These are phyloP conservation scores for Entomobrya multifasciata DNA, from an alignment of 2,888 invertebrate species.

Conservation along the genomic window DNA sequence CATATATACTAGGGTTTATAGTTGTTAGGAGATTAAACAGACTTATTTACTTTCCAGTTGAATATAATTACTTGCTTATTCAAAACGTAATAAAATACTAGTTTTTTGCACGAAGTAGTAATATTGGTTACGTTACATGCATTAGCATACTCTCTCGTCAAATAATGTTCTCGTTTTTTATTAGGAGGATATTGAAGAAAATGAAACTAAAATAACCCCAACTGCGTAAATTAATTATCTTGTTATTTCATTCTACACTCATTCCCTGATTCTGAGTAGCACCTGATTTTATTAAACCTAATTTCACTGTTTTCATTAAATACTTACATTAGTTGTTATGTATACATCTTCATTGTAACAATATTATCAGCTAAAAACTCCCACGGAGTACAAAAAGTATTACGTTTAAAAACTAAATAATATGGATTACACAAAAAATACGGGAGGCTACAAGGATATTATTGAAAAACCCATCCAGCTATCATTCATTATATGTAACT, in stretches of 20 bases:
- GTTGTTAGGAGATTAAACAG: neutral
- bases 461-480: slow-evolving; percentile 38
- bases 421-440: slow-evolving; percentile 15
- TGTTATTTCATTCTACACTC: no score
- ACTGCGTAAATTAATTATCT: no score
- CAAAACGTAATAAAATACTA: no score
- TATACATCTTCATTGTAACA: neutral
- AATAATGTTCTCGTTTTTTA: neutral
- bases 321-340: no score
- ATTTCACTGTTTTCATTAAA: no score
- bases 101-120: no score
- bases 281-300: no score
- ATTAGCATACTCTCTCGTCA: neutral
- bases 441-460: slow-evolving; percentile 28
- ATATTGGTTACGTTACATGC: no score
- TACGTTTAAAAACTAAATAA: slow-evolving; percentile 21
- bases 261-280: no score
- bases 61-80: no score
- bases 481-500: neutral
- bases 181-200: neutral
- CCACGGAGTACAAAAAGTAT: slow-evolving; percentile 45
- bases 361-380: slow-evolving; percentile 38
- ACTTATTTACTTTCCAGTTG: no score
- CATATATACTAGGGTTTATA: no score
- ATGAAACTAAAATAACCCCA: neutral